phyloP scores from a whole-genome alignment of 2,797 vertebrate species.

The Paramormyrops hopkinsi region DNA sequence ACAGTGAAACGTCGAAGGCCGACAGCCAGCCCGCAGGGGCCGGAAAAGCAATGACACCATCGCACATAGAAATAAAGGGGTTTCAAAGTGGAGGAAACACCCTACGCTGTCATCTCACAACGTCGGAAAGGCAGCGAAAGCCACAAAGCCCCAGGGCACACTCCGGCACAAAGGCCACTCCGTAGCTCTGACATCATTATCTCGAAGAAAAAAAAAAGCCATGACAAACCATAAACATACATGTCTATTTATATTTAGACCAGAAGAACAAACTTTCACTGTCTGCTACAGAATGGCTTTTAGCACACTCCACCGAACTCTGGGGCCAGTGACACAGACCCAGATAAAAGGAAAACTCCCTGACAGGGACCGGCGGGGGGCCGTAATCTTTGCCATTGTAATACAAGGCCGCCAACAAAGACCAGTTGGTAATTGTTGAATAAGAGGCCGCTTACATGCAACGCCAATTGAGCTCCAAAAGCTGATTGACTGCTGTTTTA shows the following conservation, averaged over 20 bases:
- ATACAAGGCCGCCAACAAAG: conserved; percentile 53
- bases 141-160: background rate
- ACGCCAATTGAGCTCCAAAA: conserved; percentile 62
- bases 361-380: conserved; percentile 23
- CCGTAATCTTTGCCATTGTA: conserved; percentile 59
- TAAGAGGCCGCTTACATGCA: conserved; percentile 64
- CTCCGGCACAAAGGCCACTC: background rate
- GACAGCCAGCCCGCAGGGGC: background rate
- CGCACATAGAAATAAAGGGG: background rate
- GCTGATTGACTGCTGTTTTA: conserved; percentile 45
- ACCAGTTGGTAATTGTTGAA: conserved; percentile 64
- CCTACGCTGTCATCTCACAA: background rate
- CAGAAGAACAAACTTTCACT: background rate
- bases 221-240: background rate
- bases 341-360: conserved; percentile 24
- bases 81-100: background rate
- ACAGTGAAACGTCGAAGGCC: background rate
- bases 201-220: background rate
- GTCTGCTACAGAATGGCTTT: conserved; percentile 3
- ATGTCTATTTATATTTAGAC: background rate
- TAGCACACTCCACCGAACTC: background rate
- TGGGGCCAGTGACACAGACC: conserved; percentile 19
- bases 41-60: background rate
- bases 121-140: background rate
- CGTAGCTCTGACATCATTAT: background rate